Percentiles rank a stretch among this genome's conserved stretches.
Evolutionary conservation across 1,140 invertebrate species (phyloP).

Genomic region (Patella vulgata): DNA sequence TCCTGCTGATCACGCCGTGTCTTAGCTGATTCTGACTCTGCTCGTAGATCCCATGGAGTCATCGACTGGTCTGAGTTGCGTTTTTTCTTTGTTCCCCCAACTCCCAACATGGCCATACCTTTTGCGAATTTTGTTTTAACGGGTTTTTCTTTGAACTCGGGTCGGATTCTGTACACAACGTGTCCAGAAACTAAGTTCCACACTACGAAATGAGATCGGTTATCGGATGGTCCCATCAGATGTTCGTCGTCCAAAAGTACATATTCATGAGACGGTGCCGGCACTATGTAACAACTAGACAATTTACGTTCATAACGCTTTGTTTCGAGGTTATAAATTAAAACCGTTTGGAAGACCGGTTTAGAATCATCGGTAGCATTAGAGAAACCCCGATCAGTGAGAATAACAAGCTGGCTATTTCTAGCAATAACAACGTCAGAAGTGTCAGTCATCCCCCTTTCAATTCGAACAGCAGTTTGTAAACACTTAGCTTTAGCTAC

Average conservation of each 20-base stretch:
- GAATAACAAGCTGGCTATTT: conserved; percentile 56
- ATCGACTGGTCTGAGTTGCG: conserved; percentile 44
- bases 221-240: conserved; percentile 60
- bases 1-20: conserved; percentile 45
- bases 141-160: conserved; percentile 43
- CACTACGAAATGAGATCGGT: conserved; percentile 58
- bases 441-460: conserved; percentile 52
- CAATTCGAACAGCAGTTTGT: conserved; percentile 50
- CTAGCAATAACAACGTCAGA: conserved; percentile 56
- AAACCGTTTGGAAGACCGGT: conserved; percentile 58
- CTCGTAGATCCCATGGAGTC: conserved; percentile 59
- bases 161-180: conserved; percentile 52
- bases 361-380: conserved; percentile 44
- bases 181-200: conserved; percentile 61
- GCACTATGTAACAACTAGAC: conserved; percentile 56
- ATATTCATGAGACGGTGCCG: conserved; percentile 61
- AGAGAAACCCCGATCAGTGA: conserved; percentile 58
- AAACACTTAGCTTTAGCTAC: conserved; percentile 55
- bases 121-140: not conserved
- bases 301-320: conserved; percentile 55
- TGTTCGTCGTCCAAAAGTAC: conserved; percentile 54
- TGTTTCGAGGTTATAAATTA: conserved; percentile 56
- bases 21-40: conserved; percentile 44
- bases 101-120: conserved; percentile 5
- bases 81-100: conserved; percentile 18